phyloP scores from a whole-genome alignment of 2,113 vertebrate genomes.

The Alectura lathami region DNA sequence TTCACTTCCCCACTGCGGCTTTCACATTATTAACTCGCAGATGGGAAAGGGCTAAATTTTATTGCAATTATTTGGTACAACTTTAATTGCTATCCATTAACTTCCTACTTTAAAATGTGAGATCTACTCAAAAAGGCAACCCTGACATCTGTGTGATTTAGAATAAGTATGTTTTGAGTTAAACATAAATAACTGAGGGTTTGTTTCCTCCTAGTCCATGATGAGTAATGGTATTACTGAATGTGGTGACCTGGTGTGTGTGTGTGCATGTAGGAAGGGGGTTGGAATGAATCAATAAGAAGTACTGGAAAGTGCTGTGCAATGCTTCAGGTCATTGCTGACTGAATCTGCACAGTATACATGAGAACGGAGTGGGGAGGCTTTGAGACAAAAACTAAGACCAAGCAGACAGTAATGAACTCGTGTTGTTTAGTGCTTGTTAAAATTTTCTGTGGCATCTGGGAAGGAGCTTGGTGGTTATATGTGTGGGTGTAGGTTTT shows the following conservation, averaged over 20 bases:
- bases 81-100: not conserved
- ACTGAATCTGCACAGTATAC: fast-evolving
- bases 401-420: not conserved
- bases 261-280: not conserved
- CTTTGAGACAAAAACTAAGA: not conserved
- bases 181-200: not conserved
- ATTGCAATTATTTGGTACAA: not conserved
- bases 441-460: not conserved
- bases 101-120: not conserved
- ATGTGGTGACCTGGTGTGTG: not conserved
- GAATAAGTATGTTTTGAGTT: not conserved
- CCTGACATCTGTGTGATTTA: not conserved
- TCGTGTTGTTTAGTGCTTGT: not conserved
- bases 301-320: not conserved
- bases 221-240: not conserved
- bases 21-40: not conserved
- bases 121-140: not conserved
- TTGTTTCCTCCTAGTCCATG: not conserved
- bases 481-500: not conserved
- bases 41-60: not conserved
- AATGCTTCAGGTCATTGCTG: not conserved
- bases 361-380: not conserved
- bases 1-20: not conserved
- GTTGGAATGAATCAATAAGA: not conserved
- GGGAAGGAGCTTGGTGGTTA: not conserved